phyloP scores from a whole-genome alignment of 1,140 invertebrate species.

The Condylostylus longicornis region DNA sequence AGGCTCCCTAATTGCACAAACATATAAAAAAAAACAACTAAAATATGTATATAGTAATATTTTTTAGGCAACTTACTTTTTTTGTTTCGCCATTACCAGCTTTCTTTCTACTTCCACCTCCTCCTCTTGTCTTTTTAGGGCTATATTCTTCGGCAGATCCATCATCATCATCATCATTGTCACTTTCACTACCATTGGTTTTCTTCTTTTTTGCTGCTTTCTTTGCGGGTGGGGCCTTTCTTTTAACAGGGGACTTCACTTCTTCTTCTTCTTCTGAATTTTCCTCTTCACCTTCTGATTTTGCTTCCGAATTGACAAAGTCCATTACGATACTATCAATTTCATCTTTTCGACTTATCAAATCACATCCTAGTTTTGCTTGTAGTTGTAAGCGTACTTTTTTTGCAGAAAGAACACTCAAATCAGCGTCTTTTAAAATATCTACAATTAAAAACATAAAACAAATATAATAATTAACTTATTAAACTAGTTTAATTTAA shows the following conservation, averaged over 20 bases:
- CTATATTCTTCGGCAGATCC: slow-evolving; percentile 48
- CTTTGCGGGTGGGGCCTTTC: slow-evolving; percentile 22
- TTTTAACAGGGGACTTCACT: slow-evolving; percentile 21
- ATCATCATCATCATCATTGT: slow-evolving; percentile 47
- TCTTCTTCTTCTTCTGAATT: slow-evolving; percentile 42
- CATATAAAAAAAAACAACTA: too few relatives aligned
- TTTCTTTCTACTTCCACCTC: slow-evolving; percentile 31
- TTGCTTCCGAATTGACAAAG: slow-evolving; percentile 45
- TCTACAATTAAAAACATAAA: too few relatives aligned
- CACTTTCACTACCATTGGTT: slow-evolving; percentile 41
- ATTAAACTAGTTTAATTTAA: too few relatives aligned
- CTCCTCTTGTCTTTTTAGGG: slow-evolving; percentile 41
- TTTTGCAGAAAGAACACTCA: slow-evolving; percentile 70
- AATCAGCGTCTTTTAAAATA: slow-evolving; percentile 74
- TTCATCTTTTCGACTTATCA: slow-evolving; percentile 62
- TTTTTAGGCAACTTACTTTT: slow-evolving; percentile 15
- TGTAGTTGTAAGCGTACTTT: slow-evolving; percentile 81
- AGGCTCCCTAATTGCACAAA: background rate
- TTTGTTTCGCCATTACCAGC: slow-evolving; percentile 23
- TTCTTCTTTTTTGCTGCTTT: slow-evolving; percentile 40
- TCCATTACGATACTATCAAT: slow-evolving; percentile 74
- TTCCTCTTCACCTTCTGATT: slow-evolving; percentile 40
- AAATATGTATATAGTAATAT: slow-evolving; percentile 32
- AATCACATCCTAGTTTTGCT: slow-evolving; percentile 59
- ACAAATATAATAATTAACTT: too few relatives aligned